Base-by-base conservation (phyloP, 2,113 vertebrate species). In the Crotalus viridis region DNA sequence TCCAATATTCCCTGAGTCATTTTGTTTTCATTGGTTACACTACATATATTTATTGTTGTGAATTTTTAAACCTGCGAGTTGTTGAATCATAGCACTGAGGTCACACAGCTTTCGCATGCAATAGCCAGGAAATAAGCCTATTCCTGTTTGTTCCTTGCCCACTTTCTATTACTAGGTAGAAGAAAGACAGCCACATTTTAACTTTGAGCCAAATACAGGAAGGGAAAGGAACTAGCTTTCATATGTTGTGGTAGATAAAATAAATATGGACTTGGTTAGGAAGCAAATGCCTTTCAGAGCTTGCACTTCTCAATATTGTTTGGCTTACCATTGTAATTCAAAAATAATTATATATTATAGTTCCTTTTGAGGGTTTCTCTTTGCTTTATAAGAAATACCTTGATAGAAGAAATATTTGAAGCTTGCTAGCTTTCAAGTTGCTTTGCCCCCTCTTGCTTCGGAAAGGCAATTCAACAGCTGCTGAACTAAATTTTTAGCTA, bases 51-150 rank as follows among this genome's bases (percentile, higher is more conserved):
- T 81, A 51, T 43, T 59, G n/a, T 51, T 92, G 57, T 24, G 28
- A 52, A 54, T 61, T 57, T 87, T 61, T 24, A 39, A 90, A 85
- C 21, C 59, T 86, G 13, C 2, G 55, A 64, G 48, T 9, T 61
- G 56, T 43, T 90, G 74, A 90, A 54, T 93, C 92, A 90, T n/a
- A 28, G 89, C 9, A 59, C 39, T 89, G 88, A 92, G 12, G 19
- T 85, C 64, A 87, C 22, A 33, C 4, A 28, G 22, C n/a, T 43
- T 61, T 90, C 48, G 21, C 92, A 93, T 48, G 74, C 89, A 54
- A 85, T n/a, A 22, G 21, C 7, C 74, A 90, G 55, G 92, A 90
- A 90, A 52, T 28, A 48, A 59, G 46, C 13, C 43, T 26, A 39
- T n/a, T 64, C n/a, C 22, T 28, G 74, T 28, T 90, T 39, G 43